A percentile compares a stretch with the other conserved stretches of the same genome.
phyloP scores from a whole-genome alignment of 2,113 vertebrate species.

The Trogon melanurus region DNA sequence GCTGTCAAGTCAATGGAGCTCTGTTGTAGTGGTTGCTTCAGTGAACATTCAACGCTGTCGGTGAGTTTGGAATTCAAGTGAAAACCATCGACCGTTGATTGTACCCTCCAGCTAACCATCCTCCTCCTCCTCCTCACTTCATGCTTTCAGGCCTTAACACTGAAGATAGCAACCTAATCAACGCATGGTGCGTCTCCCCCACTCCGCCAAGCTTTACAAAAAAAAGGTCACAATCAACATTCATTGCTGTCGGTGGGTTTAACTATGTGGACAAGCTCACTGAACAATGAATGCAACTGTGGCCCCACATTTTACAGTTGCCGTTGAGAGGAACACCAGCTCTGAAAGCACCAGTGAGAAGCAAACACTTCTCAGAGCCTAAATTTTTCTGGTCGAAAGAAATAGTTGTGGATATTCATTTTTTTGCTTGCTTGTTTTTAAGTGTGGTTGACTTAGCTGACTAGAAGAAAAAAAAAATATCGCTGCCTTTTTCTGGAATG shows the following conservation, averaged over 20 bases:
- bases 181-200: conserved; percentile 3
- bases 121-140: conserved; percentile 68
- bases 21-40: conserved; percentile 81
- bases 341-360: not conserved
- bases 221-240: conserved; percentile 99
- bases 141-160: conserved; percentile 48
- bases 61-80: conserved; percentile 95
- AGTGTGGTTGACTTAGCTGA: not conserved
- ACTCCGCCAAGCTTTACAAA: conserved; percentile 46
- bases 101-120: conserved; percentile 92
- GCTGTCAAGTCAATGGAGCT: conserved; percentile 45
- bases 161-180: conserved; percentile 59
- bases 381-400: not conserved
- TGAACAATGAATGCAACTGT: conserved; percentile 99
- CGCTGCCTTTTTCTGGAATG: not conserved
- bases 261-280: conserved; percentile 95
- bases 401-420: not conserved
- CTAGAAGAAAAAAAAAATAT: not conserved
- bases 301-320: conserved; percentile 86
- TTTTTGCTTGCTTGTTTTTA: not conserved
- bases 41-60: conserved; percentile 99
- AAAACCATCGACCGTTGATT: conserved; percentile 99
- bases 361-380: not conserved
- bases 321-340: not conserved
- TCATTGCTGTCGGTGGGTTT: conserved; percentile 99